Evolutionary conservation across 2,113 vertebrate species (phyloP), one percentile per base, ranked within the genome.

Genomic region (Tichodroma muraria): DNA sequence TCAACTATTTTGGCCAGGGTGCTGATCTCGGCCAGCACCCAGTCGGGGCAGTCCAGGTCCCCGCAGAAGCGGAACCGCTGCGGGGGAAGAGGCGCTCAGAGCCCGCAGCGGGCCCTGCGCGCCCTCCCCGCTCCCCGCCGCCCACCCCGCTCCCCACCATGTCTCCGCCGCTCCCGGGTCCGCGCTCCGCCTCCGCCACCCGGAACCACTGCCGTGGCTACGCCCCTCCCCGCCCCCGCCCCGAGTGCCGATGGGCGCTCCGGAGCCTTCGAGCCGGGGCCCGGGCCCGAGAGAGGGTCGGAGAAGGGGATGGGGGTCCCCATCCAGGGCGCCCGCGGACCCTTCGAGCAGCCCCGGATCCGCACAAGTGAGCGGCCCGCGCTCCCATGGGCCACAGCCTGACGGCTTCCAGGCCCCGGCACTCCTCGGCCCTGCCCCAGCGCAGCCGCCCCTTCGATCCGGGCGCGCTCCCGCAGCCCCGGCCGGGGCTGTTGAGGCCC

Each of bases 21-120:
- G 88, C 93, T 93, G 95, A 96, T 96, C 88, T 96, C 95, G 54
- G 95, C 95, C 90, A 96, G 85, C 49, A 96, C 90, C 93, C 95
- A 96, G 88, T 94, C 95, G 63, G 95, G 95, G 25, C 95, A 96
- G 88, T 96, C 95, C 90, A 94, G 38, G 35, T 96, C 95, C 38
- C 95, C 93, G 77, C 95, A 96, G 90, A 96, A 96, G 25, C 95
- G 95, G 85, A 95, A 95, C 24, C 93, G 71, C 93, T 94, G 80
- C 52, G 16, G 66, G 33, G 7, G 10, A 27, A 88, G 57, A 42
- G 18, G 18, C 8, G 27, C 18, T 92, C 56, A 92, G 91, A 66
- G 23, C 44, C 47, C 13, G 24, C 27, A 4, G 40, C 7, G 9
- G 9, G 6, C 11, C 21, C 63, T 2, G 14, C 30, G 13, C 25